These are phyloP conservation scores for Corythornis leucogaster DNA, from an alignment of 2,797 vertebrate genomes.

Conservation along the genomic window DNA sequence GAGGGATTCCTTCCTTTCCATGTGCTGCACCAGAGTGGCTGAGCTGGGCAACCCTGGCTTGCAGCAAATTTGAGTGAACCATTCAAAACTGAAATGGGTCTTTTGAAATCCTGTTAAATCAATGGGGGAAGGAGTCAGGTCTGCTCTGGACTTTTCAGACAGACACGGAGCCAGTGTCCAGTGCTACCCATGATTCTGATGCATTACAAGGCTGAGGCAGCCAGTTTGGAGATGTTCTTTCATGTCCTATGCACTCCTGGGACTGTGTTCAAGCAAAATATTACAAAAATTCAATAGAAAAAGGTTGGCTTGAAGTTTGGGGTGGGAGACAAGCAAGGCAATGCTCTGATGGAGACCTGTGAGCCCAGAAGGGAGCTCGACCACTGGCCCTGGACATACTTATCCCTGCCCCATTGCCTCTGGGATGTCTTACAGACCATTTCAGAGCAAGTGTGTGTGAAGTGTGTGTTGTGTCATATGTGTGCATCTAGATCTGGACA, in stretches of 20 bases:
- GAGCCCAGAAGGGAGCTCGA: background rate
- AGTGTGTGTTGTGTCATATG: fast-evolving
- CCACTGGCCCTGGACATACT: background rate
- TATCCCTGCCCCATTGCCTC: background rate
- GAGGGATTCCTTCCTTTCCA: background rate
- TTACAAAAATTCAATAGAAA: background rate
- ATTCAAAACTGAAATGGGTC: background rate
- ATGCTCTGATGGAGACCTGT: background rate
- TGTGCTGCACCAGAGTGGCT: fast-evolving
- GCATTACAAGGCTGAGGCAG: background rate
- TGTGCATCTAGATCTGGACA: background rate
- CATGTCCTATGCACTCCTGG: background rate
- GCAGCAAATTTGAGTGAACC: background rate
- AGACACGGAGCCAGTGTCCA: background rate
- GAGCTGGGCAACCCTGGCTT: background rate
- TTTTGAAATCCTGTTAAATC: background rate
- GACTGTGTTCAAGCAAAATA: background rate
- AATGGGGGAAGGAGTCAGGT: background rate
- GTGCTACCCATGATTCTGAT: background rate
- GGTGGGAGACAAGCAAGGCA: background rate
- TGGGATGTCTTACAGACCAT: background rate
- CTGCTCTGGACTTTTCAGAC: background rate
- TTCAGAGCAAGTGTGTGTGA: background rate
- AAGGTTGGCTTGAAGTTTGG: background rate
- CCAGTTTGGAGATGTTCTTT: background rate